These are phyloP conservation scores for Apocheima hispidaria DNA, from an alignment of 2,888 invertebrate genomes.

Conservation along the genomic window DNA sequence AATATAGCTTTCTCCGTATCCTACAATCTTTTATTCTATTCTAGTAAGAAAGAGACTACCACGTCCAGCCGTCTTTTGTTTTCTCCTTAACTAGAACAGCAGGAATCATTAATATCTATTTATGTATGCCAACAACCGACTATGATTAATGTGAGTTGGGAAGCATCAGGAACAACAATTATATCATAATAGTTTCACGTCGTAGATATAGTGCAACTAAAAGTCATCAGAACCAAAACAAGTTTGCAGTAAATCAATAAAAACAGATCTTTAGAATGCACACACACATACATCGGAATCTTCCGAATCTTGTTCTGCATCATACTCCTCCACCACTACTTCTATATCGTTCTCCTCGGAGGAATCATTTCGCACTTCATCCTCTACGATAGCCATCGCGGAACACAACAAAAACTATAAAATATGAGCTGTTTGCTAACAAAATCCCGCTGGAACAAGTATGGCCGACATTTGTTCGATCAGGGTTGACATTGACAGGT, in stretches of 20 bases:
- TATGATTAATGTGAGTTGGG: neutral
- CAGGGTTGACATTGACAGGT: neutral
- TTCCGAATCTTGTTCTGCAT: conserved; percentile 76
- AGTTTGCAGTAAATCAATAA: conserved; percentile 28
- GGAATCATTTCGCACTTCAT: conserved; percentile 79
- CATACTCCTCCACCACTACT: conserved; percentile 78
- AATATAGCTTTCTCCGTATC: no score
- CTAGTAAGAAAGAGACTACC: no score
- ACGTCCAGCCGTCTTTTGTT: no score
- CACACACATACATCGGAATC: conserved; percentile 66
- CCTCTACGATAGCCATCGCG: conserved; percentile 81
- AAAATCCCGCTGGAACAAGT: conserved; percentile 54
- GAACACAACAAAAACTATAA: conserved; percentile 45
- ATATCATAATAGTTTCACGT: neutral
- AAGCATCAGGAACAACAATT: neutral
- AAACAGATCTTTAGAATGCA: conserved; percentile 28
- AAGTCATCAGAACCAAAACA: conserved; percentile 12
- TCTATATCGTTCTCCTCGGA: conserved; percentile 82
- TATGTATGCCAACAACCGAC: conserved; percentile 1
- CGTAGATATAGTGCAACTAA: neutral
- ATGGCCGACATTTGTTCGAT: conserved; percentile 46
- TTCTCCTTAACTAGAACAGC: no score
- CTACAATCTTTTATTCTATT: no score
- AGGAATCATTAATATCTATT: no score
- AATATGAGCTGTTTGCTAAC: conserved; percentile 68